phyloP scores from a whole-genome alignment of 2,113 vertebrate species.

The Rhynchomys soricoides region DNA sequence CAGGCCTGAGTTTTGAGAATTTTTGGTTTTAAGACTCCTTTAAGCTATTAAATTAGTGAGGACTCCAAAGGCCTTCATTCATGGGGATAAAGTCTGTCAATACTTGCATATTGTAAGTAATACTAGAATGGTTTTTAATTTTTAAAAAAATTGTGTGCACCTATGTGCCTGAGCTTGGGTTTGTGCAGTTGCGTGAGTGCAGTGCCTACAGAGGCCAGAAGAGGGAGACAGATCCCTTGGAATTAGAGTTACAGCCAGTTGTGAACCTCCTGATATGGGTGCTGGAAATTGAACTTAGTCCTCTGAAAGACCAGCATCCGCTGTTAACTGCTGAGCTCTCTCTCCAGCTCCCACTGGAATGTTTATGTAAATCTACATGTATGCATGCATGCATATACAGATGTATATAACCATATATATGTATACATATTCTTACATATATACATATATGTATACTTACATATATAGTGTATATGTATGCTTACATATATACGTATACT shows the following conservation, averaged over 20 bases:
- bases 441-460: no score
- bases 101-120: slow-evolving; percentile 60
- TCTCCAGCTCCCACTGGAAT: neutral
- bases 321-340: neutral
- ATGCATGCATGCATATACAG: no score
- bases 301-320: neutral
- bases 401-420: no score
- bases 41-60: slow-evolving; percentile 1
- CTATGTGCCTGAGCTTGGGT: neutral
- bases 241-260: neutral
- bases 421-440: no score
- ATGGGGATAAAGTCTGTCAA: neutral
- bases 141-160: neutral
- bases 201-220: neutral
- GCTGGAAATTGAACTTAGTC: neutral
- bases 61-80: neutral
- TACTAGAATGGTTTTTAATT: neutral
- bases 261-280: neutral
- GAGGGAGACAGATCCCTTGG: neutral
- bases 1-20: neutral
- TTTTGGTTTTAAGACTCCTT: neutral
- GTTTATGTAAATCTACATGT: neutral
- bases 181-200: neutral
- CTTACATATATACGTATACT: no score
- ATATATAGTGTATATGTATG: no score